phyloP scores from a whole-genome alignment of 1,140 invertebrate genomes.

The Cyphomyrmex costatus region DNA sequence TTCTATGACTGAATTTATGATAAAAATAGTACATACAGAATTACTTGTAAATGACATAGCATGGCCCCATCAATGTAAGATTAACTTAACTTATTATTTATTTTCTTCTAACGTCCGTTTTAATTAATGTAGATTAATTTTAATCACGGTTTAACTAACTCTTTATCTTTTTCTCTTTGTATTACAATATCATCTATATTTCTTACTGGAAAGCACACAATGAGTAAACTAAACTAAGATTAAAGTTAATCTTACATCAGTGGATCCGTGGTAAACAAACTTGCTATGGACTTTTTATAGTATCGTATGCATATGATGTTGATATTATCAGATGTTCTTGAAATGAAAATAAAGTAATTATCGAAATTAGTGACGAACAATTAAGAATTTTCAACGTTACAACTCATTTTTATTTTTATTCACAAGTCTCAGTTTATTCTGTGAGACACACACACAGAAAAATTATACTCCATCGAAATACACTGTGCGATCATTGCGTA shows the following conservation, averaged over 20 bases:
- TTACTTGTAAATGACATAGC: background rate
- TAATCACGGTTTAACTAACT: no score
- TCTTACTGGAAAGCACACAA: no score
- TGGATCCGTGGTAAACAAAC: background rate
- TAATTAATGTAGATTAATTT: no score
- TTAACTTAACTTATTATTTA: no score
- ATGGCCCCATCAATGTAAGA: no score
- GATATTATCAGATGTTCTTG: background rate
- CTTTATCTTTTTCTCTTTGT: no score
- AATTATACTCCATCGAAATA: background rate
- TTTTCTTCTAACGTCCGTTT: no score
- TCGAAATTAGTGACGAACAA: background rate
- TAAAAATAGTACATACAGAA: no score
- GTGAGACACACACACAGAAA: background rate
- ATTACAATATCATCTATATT: no score
- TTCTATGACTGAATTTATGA: background rate
- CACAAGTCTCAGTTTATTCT: background rate
- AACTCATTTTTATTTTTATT: background rate
- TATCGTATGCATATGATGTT: background rate
- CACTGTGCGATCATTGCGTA: constrained; percentile 66
- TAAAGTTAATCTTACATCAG: no score
- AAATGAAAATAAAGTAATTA: background rate
- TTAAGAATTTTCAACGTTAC: background rate
- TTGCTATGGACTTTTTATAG: background rate
- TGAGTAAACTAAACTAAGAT: no score